A percentile compares a stretch with the other conserved stretches of the same genome.
These are phyloP conservation scores for Oophaga pumilio DNA, from an alignment of 2,113 vertebrate species.

Conservation along the genomic window DNA sequence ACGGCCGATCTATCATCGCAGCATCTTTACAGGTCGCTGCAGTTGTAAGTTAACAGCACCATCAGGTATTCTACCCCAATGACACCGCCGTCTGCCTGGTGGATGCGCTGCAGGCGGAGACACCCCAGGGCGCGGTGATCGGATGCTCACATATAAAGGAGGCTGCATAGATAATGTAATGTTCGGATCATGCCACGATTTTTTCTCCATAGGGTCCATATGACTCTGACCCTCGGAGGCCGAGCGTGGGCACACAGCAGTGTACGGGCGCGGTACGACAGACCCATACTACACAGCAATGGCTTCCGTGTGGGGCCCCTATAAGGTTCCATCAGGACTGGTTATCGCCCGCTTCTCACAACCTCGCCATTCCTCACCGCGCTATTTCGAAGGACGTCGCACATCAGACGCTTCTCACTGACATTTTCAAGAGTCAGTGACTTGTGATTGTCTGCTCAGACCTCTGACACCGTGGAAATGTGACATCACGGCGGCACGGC, in stretches of 20 bases:
- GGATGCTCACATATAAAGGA: neutral
- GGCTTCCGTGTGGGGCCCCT: too few relatives aligned
- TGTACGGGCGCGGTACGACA: neutral
- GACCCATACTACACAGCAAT: neutral
- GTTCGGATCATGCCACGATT: too few relatives aligned
- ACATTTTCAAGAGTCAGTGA: constrained; percentile 13
- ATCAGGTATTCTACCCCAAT: too few relatives aligned
- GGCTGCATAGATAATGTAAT: too few relatives aligned
- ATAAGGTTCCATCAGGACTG: neutral
- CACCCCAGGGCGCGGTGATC: neutral
- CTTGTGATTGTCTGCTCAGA: constrained; percentile 8
- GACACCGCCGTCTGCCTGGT: neutral
- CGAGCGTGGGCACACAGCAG: neutral
- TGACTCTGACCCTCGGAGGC: too few relatives aligned
- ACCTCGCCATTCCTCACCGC: neutral
- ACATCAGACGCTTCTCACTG: neutral
- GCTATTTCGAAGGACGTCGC: neutral
- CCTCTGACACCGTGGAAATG: neutral
- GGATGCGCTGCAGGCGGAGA: neutral
- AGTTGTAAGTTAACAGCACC: neutral
- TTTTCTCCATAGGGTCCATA: too few relatives aligned
- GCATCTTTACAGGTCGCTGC: neutral
- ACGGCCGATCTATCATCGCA: neutral
- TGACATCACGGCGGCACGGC: neutral
- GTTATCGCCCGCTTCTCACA: neutral